Evolutionary conservation across 2,797 vertebrate species (phyloP).

Genomic region (Oryzias dopingdopingensis): DNA sequence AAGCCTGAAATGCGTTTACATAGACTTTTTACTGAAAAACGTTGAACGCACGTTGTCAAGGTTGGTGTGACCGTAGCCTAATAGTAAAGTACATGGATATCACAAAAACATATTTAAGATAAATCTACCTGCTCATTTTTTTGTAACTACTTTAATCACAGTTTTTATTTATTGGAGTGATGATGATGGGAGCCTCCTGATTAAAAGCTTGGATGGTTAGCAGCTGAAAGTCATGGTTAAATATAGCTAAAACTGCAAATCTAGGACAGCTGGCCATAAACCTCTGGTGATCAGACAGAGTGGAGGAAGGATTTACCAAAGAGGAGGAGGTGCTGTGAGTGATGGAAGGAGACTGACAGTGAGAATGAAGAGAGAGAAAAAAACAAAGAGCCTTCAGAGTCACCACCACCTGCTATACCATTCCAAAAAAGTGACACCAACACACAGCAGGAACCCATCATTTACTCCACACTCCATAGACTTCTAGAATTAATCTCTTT

Average conservation of each 20-base stretch:
- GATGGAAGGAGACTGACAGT: slow-evolving; percentile 48
- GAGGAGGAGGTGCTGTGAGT: slow-evolving; percentile 32
- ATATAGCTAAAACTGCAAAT: slow-evolving; percentile 65
- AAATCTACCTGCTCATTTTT: too few species aligned
- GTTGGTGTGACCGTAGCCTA: too few species aligned
- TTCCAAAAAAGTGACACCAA: background rate
- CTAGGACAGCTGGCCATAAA: slow-evolving; percentile 68
- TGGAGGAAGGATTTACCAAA: slow-evolving; percentile 46
- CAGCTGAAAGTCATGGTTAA: slow-evolving; percentile 52
- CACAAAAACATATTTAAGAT: too few species aligned
- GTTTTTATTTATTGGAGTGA: too few species aligned
- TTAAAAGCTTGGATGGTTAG: slow-evolving; percentile 40
- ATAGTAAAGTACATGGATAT: too few species aligned
- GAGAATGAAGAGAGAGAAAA: slow-evolving; percentile 22
- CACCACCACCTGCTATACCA: background rate
- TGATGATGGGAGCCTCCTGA: background rate
- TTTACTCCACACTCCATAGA: background rate
- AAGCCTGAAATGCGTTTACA: too few species aligned
- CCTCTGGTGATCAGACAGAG: slow-evolving; percentile 56
- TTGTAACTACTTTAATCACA: too few species aligned
- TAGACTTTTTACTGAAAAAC: too few species aligned
- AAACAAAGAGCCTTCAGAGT: background rate
- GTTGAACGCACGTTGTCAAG: too few species aligned
- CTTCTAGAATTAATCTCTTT: slow-evolving; percentile 5
- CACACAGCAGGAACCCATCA: background rate